Conservation (phyloP, 2,888 invertebrate species). For the Dynastes hyllus region DNA sequence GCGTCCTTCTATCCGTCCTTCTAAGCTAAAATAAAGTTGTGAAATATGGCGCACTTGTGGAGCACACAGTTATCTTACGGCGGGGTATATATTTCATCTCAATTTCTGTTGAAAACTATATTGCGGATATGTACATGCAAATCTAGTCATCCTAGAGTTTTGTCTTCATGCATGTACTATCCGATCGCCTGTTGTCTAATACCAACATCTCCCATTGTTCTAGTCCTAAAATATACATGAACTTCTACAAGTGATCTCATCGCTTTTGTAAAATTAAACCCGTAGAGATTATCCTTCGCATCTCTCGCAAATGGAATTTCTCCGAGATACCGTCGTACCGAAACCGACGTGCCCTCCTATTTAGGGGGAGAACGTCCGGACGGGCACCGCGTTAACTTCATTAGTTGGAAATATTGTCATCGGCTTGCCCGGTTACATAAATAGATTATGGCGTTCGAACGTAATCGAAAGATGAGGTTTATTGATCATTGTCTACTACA, state of each 20-base stretch:
- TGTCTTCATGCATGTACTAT: conserved; percentile 10
- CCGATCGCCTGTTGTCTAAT: conserved; percentile 34
- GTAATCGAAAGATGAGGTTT: conserved; percentile 52
- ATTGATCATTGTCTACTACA: conserved; percentile 65
- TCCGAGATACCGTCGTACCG: conserved; percentile 27
- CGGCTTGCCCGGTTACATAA: conserved; percentile 42
- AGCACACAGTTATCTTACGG: background rate
- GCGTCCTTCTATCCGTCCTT: background rate
- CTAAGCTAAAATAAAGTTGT: background rate
- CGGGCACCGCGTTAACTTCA: conserved; percentile 35
- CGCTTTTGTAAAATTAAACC: conserved; percentile 45
- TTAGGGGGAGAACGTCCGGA: conserved; percentile 22
- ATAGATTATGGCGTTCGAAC: conserved; percentile 44
- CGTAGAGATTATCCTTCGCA: conserved; percentile 40
- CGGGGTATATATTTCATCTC: conserved; percentile 9
- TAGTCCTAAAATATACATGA: conserved; percentile 45
- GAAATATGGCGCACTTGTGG: conserved; percentile 3
- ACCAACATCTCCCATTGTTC: conserved; percentile 41
- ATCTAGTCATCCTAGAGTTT: conserved; percentile 6
- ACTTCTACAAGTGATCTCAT: conserved; percentile 41
- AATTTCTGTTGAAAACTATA: conserved; percentile 18
- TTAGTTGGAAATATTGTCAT: conserved; percentile 45
- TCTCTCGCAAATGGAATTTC: conserved; percentile 45
- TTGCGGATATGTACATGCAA: background rate
- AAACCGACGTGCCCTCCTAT: conserved; percentile 42